Evolutionary conservation across 2,797 vertebrate genomes (phyloP).

Genomic region (Onychomys torridus): DNA sequence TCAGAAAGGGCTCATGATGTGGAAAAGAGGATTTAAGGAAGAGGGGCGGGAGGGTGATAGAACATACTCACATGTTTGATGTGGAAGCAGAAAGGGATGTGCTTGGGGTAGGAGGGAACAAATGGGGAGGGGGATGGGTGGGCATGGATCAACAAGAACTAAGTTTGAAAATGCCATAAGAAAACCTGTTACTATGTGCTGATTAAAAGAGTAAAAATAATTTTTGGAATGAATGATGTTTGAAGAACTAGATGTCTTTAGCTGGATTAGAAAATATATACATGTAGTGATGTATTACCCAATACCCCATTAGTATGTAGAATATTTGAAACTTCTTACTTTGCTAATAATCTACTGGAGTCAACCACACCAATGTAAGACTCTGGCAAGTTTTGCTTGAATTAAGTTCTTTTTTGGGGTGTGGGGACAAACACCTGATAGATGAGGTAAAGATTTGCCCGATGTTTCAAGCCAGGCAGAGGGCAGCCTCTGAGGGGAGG

Average conservation of each 20-base stretch:
- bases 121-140: not conserved
- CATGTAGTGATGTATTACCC: not conserved
- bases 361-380: not conserved
- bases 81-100: not conserved
- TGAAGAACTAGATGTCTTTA: not conserved
- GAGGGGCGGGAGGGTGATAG: not conserved
- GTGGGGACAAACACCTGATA: not conserved
- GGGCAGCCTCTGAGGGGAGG: not conserved
- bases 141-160: not conserved
- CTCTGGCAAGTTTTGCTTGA: not conserved
- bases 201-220: not conserved
- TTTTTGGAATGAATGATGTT: not conserved
- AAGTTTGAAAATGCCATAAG: not conserved
- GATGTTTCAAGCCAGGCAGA: not conserved
- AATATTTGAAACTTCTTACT: not conserved
- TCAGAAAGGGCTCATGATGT: not conserved
- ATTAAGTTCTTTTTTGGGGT: not conserved
- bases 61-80: not conserved
- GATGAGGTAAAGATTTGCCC: not conserved
- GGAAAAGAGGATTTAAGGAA: not conserved
- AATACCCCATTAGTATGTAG: not conserved
- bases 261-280: not conserved
- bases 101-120: not conserved
- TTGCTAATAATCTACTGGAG: not conserved
- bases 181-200: not conserved